These are phyloP conservation scores for Cryptocheilus praepositus DNA, from an alignment of 2,888 invertebrate species.

Conservation along the genomic window DNA sequence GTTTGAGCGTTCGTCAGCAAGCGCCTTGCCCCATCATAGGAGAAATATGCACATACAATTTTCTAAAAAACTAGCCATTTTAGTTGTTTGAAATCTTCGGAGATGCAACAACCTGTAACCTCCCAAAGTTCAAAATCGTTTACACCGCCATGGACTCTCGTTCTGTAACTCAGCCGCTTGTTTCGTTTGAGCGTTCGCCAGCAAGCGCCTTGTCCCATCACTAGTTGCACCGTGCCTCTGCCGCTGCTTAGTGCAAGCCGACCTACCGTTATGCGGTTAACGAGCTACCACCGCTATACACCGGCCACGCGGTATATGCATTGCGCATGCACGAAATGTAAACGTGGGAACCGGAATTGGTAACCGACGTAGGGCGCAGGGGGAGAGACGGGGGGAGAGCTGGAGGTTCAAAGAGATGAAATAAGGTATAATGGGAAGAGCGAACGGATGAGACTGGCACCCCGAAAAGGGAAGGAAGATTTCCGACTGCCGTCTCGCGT, in stretches of 20 bases:
- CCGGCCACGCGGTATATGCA: conserved; percentile 64
- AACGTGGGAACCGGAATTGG: conserved; percentile 75
- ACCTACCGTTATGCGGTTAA: conserved; percentile 75
- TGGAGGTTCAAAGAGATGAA: not conserved
- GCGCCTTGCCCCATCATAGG: no score
- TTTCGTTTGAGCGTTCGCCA: no score
- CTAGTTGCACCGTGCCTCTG: conserved; percentile 28
- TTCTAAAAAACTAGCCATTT: no score
- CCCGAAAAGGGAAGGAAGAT: not conserved
- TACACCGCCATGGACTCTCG: no score
- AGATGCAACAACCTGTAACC: no score
- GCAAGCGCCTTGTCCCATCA: no score
- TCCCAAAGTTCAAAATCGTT: no score
- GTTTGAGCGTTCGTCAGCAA: no score
- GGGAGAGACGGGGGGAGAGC: conserved; percentile 3
- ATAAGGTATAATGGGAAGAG: not conserved
- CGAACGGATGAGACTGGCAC: not conserved
- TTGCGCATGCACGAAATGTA: conserved; percentile 75
- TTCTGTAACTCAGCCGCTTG: no score
- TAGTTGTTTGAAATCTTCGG: no score
- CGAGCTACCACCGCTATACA: conserved; percentile 73
- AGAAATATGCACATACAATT: no score
- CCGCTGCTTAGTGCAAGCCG: conserved; percentile 49
- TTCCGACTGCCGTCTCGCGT: not conserved
- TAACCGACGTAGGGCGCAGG: conserved; percentile 52